A percentile compares a stretch with the other conserved stretches of the same genome.
Evolutionary conservation across 2,888 invertebrate genomes (phyloP).

Genomic region (Mactromeris polynyma): DNA sequence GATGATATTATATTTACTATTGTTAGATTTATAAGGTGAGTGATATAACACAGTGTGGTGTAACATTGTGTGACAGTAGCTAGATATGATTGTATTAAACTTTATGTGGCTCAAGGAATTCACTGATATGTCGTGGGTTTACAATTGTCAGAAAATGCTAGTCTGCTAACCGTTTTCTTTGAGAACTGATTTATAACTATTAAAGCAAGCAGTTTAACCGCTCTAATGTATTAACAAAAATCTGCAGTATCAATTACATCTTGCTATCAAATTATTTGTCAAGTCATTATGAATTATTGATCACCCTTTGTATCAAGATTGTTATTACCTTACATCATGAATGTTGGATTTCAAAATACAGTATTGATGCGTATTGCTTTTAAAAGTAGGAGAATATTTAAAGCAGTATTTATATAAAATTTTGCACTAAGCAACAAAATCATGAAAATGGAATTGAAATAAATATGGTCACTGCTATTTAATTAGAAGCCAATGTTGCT

Average conservation of each 20-base stretch:
- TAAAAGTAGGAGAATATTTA: background rate
- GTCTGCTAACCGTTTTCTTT: background rate
- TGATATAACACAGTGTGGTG: slow-evolving; percentile 19
- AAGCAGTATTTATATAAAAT: background rate
- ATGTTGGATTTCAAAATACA: no score
- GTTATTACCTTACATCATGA: no score
- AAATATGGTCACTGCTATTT: background rate
- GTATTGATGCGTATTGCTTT: background rate
- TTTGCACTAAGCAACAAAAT: background rate
- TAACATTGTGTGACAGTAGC: background rate
- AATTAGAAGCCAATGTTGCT: no score
- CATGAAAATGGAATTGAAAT: background rate
- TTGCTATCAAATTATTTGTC: no score
- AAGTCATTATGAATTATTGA: no score
- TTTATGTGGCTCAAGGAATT: background rate
- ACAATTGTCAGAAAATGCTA: background rate
- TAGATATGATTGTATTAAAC: slow-evolving; percentile 2
- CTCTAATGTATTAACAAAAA: no score
- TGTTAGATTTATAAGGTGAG: slow-evolving; percentile 44
- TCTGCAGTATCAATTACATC: no score
- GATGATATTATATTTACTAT: background rate
- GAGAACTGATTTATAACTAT: background rate
- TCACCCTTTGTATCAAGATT: no score
- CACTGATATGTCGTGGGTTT: background rate
- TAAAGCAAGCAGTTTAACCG: no score